A percentile compares a stretch with the other conserved stretches of the same genome.
phyloP scores from a whole-genome alignment of 1,140 invertebrate species.

The Pteromalus puparum region DNA sequence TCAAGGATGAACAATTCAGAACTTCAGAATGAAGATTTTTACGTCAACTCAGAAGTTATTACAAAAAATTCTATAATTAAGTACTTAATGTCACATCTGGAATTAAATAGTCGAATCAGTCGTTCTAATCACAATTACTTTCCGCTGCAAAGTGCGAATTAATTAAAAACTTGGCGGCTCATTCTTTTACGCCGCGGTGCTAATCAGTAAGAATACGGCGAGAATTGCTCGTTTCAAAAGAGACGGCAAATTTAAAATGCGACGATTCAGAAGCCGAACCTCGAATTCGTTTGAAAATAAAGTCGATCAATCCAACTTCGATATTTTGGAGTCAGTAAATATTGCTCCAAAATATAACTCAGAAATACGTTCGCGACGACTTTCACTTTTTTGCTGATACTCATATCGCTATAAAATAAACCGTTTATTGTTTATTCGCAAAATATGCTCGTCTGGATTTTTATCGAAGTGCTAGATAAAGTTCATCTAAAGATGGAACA shows the following conservation, averaged over 20 bases:
- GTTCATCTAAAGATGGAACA: too few relatives aligned
- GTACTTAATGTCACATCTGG: background rate
- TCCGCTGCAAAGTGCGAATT: background rate
- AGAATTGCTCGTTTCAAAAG: background rate
- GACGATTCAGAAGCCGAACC: background rate
- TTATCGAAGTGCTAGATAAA: background rate
- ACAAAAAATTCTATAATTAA: too few relatives aligned
- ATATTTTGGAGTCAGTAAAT: too few relatives aligned
- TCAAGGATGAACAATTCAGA: background rate
- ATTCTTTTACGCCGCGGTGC: background rate
- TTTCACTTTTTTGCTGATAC: too few relatives aligned
- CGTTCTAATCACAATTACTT: background rate
- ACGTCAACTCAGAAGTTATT: too few relatives aligned
- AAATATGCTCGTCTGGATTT: background rate
- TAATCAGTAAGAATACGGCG: background rate
- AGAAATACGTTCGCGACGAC: background rate
- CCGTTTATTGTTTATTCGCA: background rate
- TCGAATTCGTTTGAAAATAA: background rate
- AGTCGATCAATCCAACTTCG: background rate
- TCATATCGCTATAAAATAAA: background rate
- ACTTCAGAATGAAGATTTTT: background rate
- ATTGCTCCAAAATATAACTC: background rate
- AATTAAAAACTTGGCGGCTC: background rate
- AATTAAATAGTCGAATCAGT: background rate
- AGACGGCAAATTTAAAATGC: background rate